Conservation (phyloP, 2,797 vertebrate genomes). For the Parotocinclus haroldoi region DNA sequence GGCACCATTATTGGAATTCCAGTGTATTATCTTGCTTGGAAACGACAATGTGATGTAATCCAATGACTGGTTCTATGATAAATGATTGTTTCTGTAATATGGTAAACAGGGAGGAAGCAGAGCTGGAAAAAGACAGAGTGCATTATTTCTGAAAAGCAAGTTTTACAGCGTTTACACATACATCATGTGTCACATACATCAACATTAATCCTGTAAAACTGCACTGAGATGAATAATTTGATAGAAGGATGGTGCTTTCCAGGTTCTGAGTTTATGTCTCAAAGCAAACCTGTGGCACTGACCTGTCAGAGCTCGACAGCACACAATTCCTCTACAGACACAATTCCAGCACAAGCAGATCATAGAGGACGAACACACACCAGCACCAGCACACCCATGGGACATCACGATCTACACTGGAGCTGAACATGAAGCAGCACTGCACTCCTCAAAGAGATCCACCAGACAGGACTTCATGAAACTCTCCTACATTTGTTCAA, state of each 20-base stretch:
- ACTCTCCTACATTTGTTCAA: constrained; percentile 52
- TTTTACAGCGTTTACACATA: not conserved
- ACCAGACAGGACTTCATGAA: constrained; percentile 26
- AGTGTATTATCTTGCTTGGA: not conserved
- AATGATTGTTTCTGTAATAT: constrained; percentile 9
- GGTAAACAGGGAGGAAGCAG: not conserved
- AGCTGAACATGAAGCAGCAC: constrained; percentile 26
- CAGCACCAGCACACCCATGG: constrained; percentile 25
- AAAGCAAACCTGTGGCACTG: not conserved
- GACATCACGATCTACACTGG: constrained; percentile 14
- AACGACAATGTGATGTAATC: not conserved
- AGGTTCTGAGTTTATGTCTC: not conserved
- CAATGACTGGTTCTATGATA: not conserved
- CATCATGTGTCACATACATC: constrained; percentile 1
- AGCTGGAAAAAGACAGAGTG: not conserved
- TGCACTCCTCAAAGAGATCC: constrained; percentile 29
- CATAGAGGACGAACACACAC: constrained; percentile 36
- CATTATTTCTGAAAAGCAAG: not conserved
- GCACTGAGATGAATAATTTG: not conserved
- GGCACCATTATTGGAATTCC: not conserved
- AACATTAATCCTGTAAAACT: not conserved
- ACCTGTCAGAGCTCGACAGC: constrained; percentile 30
- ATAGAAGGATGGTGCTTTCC: not conserved
- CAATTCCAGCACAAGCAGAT: constrained; percentile 23
- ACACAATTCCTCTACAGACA: constrained; percentile 12